phyloP scores from a whole-genome alignment of 37 sponge, comb jelly and placozoan species.

The Sycon ciliatum region DNA sequence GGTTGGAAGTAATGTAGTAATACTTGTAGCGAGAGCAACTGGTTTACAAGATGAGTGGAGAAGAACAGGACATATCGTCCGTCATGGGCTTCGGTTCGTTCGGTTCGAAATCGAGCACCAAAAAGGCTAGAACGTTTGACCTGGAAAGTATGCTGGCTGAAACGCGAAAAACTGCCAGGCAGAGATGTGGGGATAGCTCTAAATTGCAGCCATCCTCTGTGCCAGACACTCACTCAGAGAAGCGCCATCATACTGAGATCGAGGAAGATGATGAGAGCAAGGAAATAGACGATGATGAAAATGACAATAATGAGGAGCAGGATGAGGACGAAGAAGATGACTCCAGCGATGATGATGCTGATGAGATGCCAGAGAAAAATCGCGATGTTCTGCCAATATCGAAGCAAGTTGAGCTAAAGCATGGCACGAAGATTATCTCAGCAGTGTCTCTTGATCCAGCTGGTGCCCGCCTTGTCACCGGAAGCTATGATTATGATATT shows the following conservation, averaged over 20 bases:
- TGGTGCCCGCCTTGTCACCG: constrained; percentile 82
- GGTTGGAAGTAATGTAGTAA: no score
- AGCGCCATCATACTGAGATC: neutral
- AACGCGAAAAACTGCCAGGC: constrained; percentile 49
- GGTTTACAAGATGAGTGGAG: no score
- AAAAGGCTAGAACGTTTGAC: constrained; percentile 72
- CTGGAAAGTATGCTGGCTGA: constrained; percentile 74
- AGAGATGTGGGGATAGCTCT: no score
- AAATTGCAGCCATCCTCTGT: no score
- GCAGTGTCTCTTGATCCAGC: constrained; percentile 78
- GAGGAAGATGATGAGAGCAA: neutral
- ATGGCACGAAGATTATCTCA: constrained; percentile 76
- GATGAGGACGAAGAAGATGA: neutral
- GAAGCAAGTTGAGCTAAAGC: constrained; percentile 63
- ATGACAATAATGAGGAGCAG: constrained; percentile 19
- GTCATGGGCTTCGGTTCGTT: no score
- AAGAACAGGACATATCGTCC: no score
- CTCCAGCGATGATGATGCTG: neutral
- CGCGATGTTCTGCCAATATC: constrained; percentile 44
- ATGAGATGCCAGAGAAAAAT: constrained; percentile 2
- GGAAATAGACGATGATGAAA: constrained; percentile 25
- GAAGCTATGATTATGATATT: constrained; percentile 76
- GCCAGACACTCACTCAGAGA: neutral
- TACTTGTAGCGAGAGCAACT: no score
- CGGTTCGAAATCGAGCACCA: no score